Evolutionary conservation across 1,140 invertebrate species (phyloP), one percentile per base, ranked within the genome.

Genomic region (Drosophila triauraria): DNA sequence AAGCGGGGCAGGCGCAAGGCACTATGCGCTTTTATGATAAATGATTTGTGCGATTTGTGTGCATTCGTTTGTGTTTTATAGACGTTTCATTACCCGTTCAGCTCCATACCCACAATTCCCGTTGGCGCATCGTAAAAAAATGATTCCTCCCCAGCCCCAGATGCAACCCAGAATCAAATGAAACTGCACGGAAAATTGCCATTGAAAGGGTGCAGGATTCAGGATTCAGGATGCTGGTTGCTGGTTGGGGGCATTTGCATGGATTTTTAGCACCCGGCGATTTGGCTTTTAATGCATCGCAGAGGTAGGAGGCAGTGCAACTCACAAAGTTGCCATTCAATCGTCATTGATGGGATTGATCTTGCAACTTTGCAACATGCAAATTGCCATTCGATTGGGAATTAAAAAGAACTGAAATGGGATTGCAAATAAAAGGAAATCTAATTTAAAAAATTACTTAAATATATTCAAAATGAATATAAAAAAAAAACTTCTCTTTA

Each of bases 51-150:
- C 78, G 82, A 86, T 86, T 86, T 86, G 82, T 86, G 82, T 86
- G 83, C 82, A 86, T 86, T 86, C 82, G 83, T 79, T 84, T 82
- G 82, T 79, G 83, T 86, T 86, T 86, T 86, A 86, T 86, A 76
- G 82, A 86, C 82, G 82, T 86, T 86, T 86, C 82, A 86, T 86
- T 82, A 82, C 70, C 82, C 75, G 82, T 60, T 59, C 82, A 80
- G 78, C 51, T 50, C 46, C 67, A 38, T 63, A 32, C 60, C 80
- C 69, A 64, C 74, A 68, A 77, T 67, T 74, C 56, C 63, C 63
- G 59, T 78, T 78, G 72, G 62, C 48, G 81, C 56, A 84, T 78
- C 78, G 64, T 75, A 81, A 79, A 86, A 69, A 80, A 68, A 60
- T 44, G 40, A 46, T 56, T 69, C 56, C 54, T 30, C 32, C 63